phyloP scores from a whole-genome alignment of 2,797 vertebrate species.

The Tympanoctomys barrerae region DNA sequence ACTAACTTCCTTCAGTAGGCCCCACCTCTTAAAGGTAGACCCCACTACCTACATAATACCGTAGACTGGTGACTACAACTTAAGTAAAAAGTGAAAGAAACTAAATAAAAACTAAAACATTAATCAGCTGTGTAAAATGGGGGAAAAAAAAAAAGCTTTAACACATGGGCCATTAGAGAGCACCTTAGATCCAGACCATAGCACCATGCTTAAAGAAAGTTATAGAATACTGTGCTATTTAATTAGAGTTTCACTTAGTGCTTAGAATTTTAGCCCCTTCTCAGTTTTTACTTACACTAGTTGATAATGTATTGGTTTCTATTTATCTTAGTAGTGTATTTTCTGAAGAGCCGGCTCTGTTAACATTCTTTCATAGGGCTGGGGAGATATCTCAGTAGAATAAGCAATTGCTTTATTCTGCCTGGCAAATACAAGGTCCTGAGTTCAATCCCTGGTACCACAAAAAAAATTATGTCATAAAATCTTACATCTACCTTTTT shows the following conservation, averaged over 20 bases:
- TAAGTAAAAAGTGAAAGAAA: too few species aligned
- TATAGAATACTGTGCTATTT: background rate
- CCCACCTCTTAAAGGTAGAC: background rate
- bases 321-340: background rate
- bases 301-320: background rate
- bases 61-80: background rate
- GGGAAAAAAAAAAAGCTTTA: background rate
- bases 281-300: background rate
- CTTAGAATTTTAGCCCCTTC: background rate
- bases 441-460: too few species aligned
- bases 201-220: slow-evolving; percentile 11
- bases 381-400: too few species aligned
- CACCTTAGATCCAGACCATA: background rate
- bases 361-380: background rate
- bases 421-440: too few species aligned
- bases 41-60: background rate
- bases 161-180: background rate
- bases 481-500: slow-evolving; percentile 21
- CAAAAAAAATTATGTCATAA: background rate
- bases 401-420: too few species aligned
- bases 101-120: too few species aligned
- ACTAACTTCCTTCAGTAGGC: background rate
- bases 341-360: slow-evolving; percentile 22
- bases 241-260: background rate
- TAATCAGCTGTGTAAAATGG: too few species aligned